Base-by-base conservation (phyloP, 2,888 invertebrate species). In the Acrobeloides nanus region DNA sequence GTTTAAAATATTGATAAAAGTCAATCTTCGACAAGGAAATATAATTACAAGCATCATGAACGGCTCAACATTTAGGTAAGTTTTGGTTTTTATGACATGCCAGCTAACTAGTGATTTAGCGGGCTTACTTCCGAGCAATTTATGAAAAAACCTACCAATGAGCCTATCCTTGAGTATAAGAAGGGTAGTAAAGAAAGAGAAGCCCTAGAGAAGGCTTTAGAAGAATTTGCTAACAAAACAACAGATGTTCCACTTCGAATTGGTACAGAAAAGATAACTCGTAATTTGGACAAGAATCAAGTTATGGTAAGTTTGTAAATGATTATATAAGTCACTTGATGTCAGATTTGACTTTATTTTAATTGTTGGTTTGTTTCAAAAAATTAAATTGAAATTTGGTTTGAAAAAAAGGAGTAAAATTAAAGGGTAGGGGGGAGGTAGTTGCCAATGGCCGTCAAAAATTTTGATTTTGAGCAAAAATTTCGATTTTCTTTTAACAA, bases 211-310 rank as follows among this genome's bases (percentile, higher is more conserved):
- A 79, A 80, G 40, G 84, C 84, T 37, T 76, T 95, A 33, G 18
- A 53, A 33, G 44, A 47, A 20, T 42, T 43, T 23, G 41, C 46
- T n/a, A 34, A 41, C 15, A 46, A 43, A 20, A 33, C 45, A 12
- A 26, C 60, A 71, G 92, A 95, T 60, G 82, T 95, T 51, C 95
- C 97, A 7, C 85, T 97, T 73, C 83, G 93, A n/a, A 88, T 97
- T 74, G 95, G 92, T n/a, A 84, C 85, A 61, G 82, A 93, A 75
- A 84, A 84, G 45, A 64, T 70, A 37, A 63, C 54, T 10, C 59
- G 64, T 48, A 50, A 52, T 1, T 48, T 69, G 48, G 69, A 70
- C 38, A 50, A 81, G 63, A 83, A 84, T 73, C 93, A 95, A 82
- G 83, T 82, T 57, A 80, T 81, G 80, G 81, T 81, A 72, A 72